Conservation (phyloP, 1,140 invertebrate genomes). For the Battus philenor region DNA sequence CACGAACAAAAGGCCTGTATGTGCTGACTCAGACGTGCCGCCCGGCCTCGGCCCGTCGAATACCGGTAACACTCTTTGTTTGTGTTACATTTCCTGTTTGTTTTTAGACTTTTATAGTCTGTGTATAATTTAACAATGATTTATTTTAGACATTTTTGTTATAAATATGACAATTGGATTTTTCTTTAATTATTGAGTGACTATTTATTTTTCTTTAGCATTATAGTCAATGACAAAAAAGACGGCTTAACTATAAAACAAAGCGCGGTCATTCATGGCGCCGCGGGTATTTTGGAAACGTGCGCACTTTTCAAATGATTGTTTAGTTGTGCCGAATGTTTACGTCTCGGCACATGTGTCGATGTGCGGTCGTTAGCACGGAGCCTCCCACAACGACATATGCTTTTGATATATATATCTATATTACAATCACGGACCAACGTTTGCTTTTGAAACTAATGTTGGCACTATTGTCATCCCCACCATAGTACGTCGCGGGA, state of each 20-base stretch:
- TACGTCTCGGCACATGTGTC: constrained; percentile 20
- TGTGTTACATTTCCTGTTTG: constrained; percentile 14
- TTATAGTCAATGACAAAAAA: too few species aligned
- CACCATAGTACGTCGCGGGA: too few species aligned
- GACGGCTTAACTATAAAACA: too few species aligned
- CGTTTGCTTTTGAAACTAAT: constrained; percentile 1
- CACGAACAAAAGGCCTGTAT: constrained; percentile 7
- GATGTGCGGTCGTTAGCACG: constrained; percentile 21
- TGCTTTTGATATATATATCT: constrained; percentile 12
- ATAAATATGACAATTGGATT: too few species aligned
- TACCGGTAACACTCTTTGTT: constrained; percentile 12
- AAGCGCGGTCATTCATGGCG: neutral
- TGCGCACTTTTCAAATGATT: constrained; percentile 7
- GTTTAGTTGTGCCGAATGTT: constrained; percentile 8
- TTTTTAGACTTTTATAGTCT: constrained; percentile 14
- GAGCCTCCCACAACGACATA: constrained; percentile 29
- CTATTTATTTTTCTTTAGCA: too few species aligned
- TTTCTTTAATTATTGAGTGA: too few species aligned
- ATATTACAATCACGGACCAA: constrained; percentile 1
- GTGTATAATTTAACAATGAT: too few species aligned
- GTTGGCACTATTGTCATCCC: constrained; percentile 13
- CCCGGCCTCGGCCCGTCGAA: neutral
- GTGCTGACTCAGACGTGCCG: neutral
- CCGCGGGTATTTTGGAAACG: neutral
- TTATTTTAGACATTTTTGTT: too few species aligned